Percentiles rank a stretch among this genome's conserved stretches.
Conservation (phyloP, 2,888 invertebrate genomes). For the Drosophila leonis region DNA sequence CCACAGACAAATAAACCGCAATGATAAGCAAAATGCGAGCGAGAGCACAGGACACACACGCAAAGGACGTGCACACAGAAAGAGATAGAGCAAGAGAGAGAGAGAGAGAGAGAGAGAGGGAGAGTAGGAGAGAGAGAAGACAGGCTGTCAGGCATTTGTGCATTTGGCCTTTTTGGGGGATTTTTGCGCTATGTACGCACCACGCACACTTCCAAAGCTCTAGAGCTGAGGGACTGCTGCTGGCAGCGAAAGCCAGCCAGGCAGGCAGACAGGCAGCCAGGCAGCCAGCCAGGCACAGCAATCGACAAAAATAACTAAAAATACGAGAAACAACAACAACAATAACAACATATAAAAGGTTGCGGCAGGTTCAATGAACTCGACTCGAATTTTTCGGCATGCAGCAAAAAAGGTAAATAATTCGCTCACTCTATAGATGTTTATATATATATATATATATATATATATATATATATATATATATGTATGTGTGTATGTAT, state of each 20-base stretch:
- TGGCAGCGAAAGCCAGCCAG: constrained; percentile 30
- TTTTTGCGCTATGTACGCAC: constrained; percentile 55
- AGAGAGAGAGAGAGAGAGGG: background rate
- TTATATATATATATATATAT: background rate
- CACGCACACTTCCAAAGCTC: constrained; percentile 40
- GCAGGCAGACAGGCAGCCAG: background rate
- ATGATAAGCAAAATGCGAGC: constrained; percentile 58
- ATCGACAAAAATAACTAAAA: constrained; percentile 62
- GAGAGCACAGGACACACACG: constrained; percentile 31
- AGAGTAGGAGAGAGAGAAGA: constrained; percentile 6
- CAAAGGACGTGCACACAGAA: constrained; percentile 8
- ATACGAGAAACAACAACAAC: constrained; percentile 19
- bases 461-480: background rate
- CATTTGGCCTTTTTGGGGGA: constrained; percentile 62
- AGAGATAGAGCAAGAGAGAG: constrained; percentile 16
- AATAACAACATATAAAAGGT: constrained; percentile 32
- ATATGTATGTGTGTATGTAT: constrained; percentile 7
- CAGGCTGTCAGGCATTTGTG: constrained; percentile 56
- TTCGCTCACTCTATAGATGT: constrained; percentile 5
- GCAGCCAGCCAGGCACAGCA: constrained; percentile 36
- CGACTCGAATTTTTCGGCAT: constrained; percentile 41
- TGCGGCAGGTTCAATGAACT: constrained; percentile 59
- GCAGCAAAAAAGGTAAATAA: constrained; percentile 59
- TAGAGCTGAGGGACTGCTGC: constrained; percentile 9
- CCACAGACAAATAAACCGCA: constrained; percentile 62